Evolutionary conservation across 2,113 vertebrate species (phyloP), one percentile per base, ranked within the genome.

Genomic region (Cygnus buccinator): DNA sequence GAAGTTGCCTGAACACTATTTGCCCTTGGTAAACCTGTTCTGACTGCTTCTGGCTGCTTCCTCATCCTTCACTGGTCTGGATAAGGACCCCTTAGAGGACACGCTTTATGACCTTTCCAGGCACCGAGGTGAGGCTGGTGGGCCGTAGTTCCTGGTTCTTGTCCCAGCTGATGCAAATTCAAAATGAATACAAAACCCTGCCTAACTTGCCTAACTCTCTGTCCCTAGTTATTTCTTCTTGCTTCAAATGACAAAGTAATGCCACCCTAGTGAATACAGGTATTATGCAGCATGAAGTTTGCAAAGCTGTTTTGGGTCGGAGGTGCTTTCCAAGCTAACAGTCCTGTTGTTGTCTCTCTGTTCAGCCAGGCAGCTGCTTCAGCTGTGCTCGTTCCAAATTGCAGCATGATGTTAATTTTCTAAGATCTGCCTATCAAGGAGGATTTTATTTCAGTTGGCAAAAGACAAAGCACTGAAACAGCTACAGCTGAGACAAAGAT

Each of bases 391-490:
- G 52, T 77, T 92, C 80, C 84, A 92, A 83, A 89, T 54, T 92
- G 58, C 37, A 87, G 75, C 58, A 29, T 50, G 61, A 78, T 91
- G 62, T 72, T 93, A 71, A 94, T 96, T 87, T 94, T 91, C 92
- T 95, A 90, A 96, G 87, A 81, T 79, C 75, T 90, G 84, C 80
- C 90, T 90, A 7, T 95, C 5, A 3, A 91, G 73, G 83, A 93
- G 73, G 61, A 71, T 93, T 96, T 95, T 70, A 70, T 92, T 96
- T 94, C 84, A 74, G 43, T 84, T 76, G 70, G 73, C 86, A 84
- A 72, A 94, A 88, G 89, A 96, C 93, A 97, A 96, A 94, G 68
- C 75, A 66, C 44, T 79, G 50, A 75, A 96, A 93, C 81, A 84
- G 89, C 82, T 63, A 81, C 70, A 82, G 87, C 71, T 3, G 18